These are phyloP conservation scores for Lasioglossum figueresi DNA, from an alignment of 2,888 invertebrate genomes.

Conservation along the genomic window DNA sequence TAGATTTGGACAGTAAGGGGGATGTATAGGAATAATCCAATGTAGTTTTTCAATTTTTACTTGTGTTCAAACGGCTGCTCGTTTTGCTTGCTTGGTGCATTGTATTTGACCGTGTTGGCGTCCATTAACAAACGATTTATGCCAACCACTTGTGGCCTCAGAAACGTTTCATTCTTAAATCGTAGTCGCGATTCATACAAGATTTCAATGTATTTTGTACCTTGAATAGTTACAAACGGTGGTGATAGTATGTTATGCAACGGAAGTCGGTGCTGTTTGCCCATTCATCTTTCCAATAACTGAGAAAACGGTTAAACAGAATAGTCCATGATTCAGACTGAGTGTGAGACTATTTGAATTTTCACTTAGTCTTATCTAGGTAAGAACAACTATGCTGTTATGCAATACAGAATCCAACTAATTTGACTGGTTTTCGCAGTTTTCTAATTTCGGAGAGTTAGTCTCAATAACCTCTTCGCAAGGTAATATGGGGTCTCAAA, in stretches of 20 bases:
- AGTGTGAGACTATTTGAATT: not conserved
- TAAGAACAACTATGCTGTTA: not conserved
- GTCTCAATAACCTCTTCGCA: too few species aligned
- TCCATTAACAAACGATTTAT: not conserved
- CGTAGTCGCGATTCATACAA: not conserved
- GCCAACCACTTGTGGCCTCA: not conserved
- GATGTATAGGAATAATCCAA: not conserved
- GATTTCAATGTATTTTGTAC: not conserved
- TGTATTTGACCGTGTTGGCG: not conserved
- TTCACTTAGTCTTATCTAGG: too few species aligned
- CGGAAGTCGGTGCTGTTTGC: not conserved
- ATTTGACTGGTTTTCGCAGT: not conserved
- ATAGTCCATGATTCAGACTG: not conserved
- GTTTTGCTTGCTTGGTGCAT: not conserved
- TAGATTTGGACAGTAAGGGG: not conserved
- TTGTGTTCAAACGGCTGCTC: not conserved
- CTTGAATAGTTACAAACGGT: not conserved
- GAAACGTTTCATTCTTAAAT: conserved; percentile 1
- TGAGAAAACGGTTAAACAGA: not conserved
- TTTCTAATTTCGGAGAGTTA: not conserved
- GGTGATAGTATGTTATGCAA: not conserved
- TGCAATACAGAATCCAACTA: not conserved
- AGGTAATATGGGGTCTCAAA: too few species aligned
- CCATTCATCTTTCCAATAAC: not conserved
- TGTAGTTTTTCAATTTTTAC: not conserved